Evolutionary conservation across 2,888 invertebrate genomes (phyloP), one percentile per base, ranked within the genome.

Genomic region (Chymomyza amoena): DNA sequence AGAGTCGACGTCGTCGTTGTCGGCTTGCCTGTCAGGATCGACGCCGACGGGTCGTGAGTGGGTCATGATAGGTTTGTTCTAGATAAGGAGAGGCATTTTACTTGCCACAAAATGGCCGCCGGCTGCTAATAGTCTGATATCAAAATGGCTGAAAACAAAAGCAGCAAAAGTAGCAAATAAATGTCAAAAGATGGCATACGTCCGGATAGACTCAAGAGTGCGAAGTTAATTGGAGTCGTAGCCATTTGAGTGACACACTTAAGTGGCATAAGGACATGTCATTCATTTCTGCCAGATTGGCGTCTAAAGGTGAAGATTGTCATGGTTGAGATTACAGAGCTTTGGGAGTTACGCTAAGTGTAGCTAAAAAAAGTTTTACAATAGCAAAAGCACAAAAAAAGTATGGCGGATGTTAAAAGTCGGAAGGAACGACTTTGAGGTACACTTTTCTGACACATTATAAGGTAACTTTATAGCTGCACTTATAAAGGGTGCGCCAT

Each of bases 71-170:
- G 13, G 10, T 75, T 70, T 61, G 72, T 68, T 70, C 72, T 65
- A 76, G 85, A 85, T 82, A 77, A 73, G 74, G 68, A 57, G 68
- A 68, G 72, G 68, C 74, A 81, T 70, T 72, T 70, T 77, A 75
- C 79, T 79, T 74, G 72, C 68, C 68, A 64, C 65, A 64, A 73
- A 65, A 78, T 64, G 69, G 75, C 76, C 76, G 36, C 67, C 20
- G 67, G 78, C 76, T 16, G 39, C 39, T 45, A 45, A 45, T 45
- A 45, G 39, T 45, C 39, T 13, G 39, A 45, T 45, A 45, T 45
- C 39, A 45, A 45, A 13, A 13, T 2, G 20, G n/a, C 54, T 2
- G 18, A 54, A 18, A 10, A 54, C 16, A 54, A 54, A 54, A n/a
- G 54, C 54, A 54, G 18, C 0, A 54, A 2, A 3, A 7, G 39